Base-by-base conservation (phyloP, 2,113 vertebrate species). In the Butastur rufipennis region DNA sequence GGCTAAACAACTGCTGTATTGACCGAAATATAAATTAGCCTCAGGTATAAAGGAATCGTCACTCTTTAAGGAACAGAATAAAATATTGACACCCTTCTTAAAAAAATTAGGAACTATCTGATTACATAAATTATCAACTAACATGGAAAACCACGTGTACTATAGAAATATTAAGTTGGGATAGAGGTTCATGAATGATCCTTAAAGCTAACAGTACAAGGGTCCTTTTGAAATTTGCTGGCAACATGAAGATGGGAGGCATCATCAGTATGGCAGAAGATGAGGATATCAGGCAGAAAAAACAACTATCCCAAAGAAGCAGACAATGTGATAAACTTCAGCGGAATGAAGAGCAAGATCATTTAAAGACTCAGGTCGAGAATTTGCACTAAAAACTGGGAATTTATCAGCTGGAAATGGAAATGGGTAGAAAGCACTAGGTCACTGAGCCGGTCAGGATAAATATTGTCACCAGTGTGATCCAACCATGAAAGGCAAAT, bases 401-500 rank as follows among this genome's bases (percentile, higher is more conserved):
- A 89, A 43, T 23, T 78, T 81, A 32, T 86, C 72, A 78, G 17
- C 80, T 96, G 59, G 27, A 94, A 88, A 86, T 84, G 75, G 73
- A 90, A 95, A 85, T 47, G 7, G 11, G 55, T 32, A 81, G 83
- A 81, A 93, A 84, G 42, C 50, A 67, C 42, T 55, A 65, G 93
- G 83, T 95, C 93, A 88, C 79, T 90, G 75, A 90, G 58, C 36
- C 75, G 81, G 93, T 92, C 91, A 88, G 86, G 45, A 86, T 71
- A 66, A 94, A 91, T 97, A 71, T 65, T 67, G 80, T 91, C 93
- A 92, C 70, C 45, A 26, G 1, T 16, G 80, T 78, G 89, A 94
- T 86, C 75, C 65, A 73, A 50, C 83, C 91, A 74, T 89, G 93
- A 93, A 96, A 90, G 63, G 47, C 83, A 87, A 95, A 94, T 40